Conservation (phyloP, 2,888 invertebrate species). For the Watsonalla cultraria region DNA sequence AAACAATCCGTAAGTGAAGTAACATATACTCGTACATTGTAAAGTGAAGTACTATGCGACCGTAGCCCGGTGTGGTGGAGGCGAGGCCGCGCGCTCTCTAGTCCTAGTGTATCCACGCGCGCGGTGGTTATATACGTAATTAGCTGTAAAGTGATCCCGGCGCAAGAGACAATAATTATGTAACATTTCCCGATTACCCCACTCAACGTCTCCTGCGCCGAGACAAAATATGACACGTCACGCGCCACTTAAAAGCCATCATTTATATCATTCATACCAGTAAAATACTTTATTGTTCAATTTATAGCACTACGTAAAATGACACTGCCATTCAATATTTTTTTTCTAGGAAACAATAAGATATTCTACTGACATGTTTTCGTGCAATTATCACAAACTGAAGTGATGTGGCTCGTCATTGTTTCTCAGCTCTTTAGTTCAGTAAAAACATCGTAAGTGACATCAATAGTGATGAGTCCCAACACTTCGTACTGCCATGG, state of each 20-base stretch:
- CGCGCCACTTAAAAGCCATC: not conserved
- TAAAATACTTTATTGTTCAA: constrained; percentile 27
- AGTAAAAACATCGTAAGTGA: not conserved
- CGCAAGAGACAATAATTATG: constrained; percentile 7
- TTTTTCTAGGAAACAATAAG: constrained; percentile 15
- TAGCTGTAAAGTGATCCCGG: constrained; percentile 46
- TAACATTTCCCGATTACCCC: too few species aligned
- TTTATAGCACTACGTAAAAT: not conserved
- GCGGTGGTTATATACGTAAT: constrained; percentile 68
- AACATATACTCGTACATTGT: constrained; percentile 7
- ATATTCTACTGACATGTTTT: constrained; percentile 26
- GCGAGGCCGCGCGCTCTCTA: constrained; percentile 51
- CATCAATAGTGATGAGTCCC: not conserved
- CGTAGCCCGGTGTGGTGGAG: constrained; percentile 16
- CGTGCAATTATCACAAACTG: constrained; percentile 6
- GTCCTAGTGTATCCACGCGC: constrained; percentile 55
- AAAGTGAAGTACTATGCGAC: constrained; percentile 16
- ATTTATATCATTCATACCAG: constrained; percentile 20
- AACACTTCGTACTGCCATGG: not conserved
- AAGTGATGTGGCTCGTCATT: constrained; percentile 13
- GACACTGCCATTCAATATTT: constrained; percentile 20
- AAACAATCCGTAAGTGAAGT: not conserved
- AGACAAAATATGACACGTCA: not conserved
- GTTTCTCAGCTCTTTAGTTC: not conserved
- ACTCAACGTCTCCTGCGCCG: constrained; percentile 4